Evolutionary conservation across 53 echinoderm and acorn worm species (phyloP), one percentile per base, ranked within the genome.

Genomic region (Paelopatides confundens): DNA sequence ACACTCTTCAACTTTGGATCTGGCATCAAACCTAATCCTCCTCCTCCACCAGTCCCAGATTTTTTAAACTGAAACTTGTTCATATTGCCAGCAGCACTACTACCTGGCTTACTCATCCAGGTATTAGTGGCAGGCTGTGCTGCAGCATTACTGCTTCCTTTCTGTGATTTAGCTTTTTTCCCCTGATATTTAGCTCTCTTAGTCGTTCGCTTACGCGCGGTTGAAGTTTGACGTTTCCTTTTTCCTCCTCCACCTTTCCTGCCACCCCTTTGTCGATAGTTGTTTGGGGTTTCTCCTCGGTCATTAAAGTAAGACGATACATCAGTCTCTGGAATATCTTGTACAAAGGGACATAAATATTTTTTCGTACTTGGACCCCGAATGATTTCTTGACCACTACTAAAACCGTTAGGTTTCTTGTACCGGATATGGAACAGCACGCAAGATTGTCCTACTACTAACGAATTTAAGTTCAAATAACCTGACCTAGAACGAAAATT

Each of bases 1-100:
- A 62, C 82, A 34, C 85, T 69, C 69, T 90, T 92, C 15, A 85
- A 78, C 63, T 90, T 94, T 0, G 95, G 95, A 54, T 94, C 95
- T 17, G 95, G 95, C 95, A 94, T 94, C 39, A 94, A 77, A 46
- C 95, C 92, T 29, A 94, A 68, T 40, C 92, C 69, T 5, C 85
- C 71, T 0, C 76, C 88, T 12, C 74, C 84, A 23, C 87, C 87
- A 63, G 71, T 78, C 30, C 82, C 68, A 24, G 46, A 9, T 21
- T 70, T 88, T 82, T 70, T 79, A 40, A 88, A 92, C 90, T 95
- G 84, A 36, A 92, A 95, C 82, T 95, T 92, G 36, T 81, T 65
- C 47, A 95, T 53, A 13, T 88, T 90, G 33, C 81, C 30, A 13
- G 28, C 63, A 5, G 21, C 15, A 3, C 23, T 31, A 33, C 24